Evolutionary conservation across 2,113 vertebrate species (phyloP), one percentile per base, ranked within the genome.

Genomic region (Zonotrichia leucophrys): DNA sequence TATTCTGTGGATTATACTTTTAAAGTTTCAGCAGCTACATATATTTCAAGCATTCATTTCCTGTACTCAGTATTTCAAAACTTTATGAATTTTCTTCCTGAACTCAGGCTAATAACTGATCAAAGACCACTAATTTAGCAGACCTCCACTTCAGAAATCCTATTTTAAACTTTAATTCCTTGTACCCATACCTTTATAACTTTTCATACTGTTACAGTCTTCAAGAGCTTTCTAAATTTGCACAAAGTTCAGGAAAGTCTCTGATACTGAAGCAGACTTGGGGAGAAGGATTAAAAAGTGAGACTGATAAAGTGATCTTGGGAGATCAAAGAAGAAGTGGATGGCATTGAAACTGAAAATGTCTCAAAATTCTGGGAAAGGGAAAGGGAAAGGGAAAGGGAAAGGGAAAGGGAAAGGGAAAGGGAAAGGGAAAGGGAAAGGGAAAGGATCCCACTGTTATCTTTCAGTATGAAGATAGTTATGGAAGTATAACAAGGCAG

Each of bases 21-120:
- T 28, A 93, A 92, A 94, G 87, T 95, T 97, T 96, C 81, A 92
- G 59, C 83, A 96, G 81, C 74, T 94, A 81, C 82, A 83, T 83
- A 68, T 87, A 83, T 86, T 96, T 96, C 90, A 98, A 87, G 83
- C 56, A 80, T 92, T 94, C 52, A 44, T 73, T 56, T 81, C 56
- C 77, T 76, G 18, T 73, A 63, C 58, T 44, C n/a, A 41, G 14
- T 81, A 75, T 92, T 92, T 92, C 20, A 81, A 78, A 67, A 52
- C 56, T 91, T 90, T 44, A 68, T 78, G 33, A 84, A 84, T 90
- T 78, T 86, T 4, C n/a, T 83, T 83, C 52, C 55, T 82, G 55
- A 55, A 44, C 47, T 88, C 18, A 79, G 28, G 24, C 76, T 94
- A 83, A 74, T 72, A 82, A 66, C 60, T 68, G n/a, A 55, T 58